These are phyloP conservation scores for Drosophila mayaguana DNA, from an alignment of 2,888 invertebrate species.

Conservation along the genomic window DNA sequence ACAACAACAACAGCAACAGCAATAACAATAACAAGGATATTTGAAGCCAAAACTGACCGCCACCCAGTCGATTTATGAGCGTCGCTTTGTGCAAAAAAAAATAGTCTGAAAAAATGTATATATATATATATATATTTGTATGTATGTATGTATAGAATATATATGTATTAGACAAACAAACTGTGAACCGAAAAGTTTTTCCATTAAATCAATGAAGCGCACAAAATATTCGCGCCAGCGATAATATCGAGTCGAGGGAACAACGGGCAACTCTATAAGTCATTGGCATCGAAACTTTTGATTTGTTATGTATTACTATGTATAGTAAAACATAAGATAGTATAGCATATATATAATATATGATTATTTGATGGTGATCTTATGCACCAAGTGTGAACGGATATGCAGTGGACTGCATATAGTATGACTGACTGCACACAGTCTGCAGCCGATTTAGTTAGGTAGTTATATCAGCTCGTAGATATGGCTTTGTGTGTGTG, in stretches of 20 bases:
- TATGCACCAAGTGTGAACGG: slow-evolving; percentile 22
- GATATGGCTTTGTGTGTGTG: background rate
- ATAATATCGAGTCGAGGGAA: slow-evolving; percentile 53
- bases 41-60: slow-evolving; percentile 50
- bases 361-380: slow-evolving; percentile 9
- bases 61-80: slow-evolving; percentile 65
- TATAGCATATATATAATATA: background rate
- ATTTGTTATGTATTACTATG: slow-evolving; percentile 29
- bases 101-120: background rate
- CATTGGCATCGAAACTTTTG: slow-evolving; percentile 46
- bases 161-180: slow-evolving; percentile 38
- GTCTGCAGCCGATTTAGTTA: slow-evolving; percentile 40
- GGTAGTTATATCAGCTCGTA: slow-evolving; percentile 8
- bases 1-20: slow-evolving; percentile 29
- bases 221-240: slow-evolving; percentile 71
- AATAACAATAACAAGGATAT: slow-evolving; percentile 33
- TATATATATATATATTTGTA: background rate
- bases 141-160: background rate
- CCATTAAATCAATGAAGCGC: slow-evolving; percentile 81
- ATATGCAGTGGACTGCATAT: slow-evolving; percentile 11
- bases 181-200: slow-evolving; percentile 69
- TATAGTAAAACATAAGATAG: background rate
- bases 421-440: slow-evolving; percentile 13
- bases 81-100: slow-evolving; percentile 50
- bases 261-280: slow-evolving; percentile 12